phyloP scores from a whole-genome alignment of 2,888 invertebrate genomes.

The Horisme vitalbata region DNA sequence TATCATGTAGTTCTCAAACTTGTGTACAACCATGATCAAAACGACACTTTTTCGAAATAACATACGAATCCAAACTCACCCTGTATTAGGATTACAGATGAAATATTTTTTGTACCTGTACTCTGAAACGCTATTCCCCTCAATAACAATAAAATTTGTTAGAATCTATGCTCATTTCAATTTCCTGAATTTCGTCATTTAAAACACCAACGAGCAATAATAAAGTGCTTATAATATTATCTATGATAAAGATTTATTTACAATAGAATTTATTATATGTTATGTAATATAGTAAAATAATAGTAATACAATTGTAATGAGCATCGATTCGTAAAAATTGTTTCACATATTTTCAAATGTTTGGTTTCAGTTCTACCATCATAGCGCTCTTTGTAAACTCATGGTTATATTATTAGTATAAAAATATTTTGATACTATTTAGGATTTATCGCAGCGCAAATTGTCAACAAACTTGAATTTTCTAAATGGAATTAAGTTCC shows the following conservation, averaged over 20 bases:
- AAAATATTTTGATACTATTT: conserved; percentile 42
- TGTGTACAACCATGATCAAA: too few relatives aligned
- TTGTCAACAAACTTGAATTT: conserved; percentile 50
- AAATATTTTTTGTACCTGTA: conserved; percentile 41
- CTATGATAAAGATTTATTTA: conserved; percentile 39
- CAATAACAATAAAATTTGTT: conserved; percentile 41
- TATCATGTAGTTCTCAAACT: too few relatives aligned
- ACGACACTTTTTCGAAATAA: too few relatives aligned
- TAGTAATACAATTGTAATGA: conserved; percentile 64
- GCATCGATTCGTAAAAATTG: conserved; percentile 64
- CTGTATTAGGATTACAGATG: conserved; percentile 16
- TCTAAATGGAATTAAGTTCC: conserved; percentile 82
- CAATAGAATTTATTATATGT: conserved; percentile 32
- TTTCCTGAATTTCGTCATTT: conserved; percentile 41
- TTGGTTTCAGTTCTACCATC: conserved; percentile 48
- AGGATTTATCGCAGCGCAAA: conserved; percentile 47
- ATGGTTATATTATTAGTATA: conserved; percentile 35
- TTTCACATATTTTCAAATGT: conserved; percentile 82
- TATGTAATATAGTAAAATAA: conserved; percentile 27
- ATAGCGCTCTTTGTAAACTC: conserved; percentile 42
- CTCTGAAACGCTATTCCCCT: conserved; percentile 57
- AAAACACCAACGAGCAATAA: conserved; percentile 42
- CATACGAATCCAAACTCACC: too few relatives aligned
- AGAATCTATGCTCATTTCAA: conserved; percentile 70
- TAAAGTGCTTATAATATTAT: conserved; percentile 39